phyloP scores from a whole-genome alignment of 2,797 vertebrate species.

The Coilia nasus region DNA sequence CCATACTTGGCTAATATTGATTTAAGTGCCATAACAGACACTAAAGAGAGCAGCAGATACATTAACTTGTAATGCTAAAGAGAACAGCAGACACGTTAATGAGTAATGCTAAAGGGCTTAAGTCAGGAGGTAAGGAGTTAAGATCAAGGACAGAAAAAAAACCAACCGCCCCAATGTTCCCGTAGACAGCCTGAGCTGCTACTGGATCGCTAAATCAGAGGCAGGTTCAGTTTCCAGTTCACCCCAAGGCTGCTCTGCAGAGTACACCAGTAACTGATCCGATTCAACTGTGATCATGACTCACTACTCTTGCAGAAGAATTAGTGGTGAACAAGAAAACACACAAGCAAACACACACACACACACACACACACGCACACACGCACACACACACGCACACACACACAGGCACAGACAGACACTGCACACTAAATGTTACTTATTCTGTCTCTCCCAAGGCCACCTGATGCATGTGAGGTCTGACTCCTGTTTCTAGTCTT shows the following conservation, averaged over 20 bases:
- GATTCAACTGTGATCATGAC: background rate
- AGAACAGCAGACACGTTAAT: background rate
- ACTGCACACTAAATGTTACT: too few species aligned
- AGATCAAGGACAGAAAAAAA: background rate
- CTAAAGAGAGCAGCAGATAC: background rate
- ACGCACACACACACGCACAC: too few species aligned
- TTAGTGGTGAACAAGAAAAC: background rate
- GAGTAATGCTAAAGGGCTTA: background rate
- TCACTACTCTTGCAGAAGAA: background rate
- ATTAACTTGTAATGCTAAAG: background rate
- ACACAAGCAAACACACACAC: background rate
- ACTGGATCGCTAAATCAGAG: background rate
- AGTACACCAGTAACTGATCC: background rate
- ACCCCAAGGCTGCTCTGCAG: background rate
- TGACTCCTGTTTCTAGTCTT: background rate
- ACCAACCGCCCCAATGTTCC: background rate
- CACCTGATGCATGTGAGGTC: too few species aligned
- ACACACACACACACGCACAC: too few species aligned
- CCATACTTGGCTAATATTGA: background rate
- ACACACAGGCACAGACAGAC: too few species aligned
- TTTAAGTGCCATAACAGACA: background rate
- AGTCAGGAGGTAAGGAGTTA: background rate
- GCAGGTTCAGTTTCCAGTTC: background rate
- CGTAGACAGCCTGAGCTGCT: background rate
- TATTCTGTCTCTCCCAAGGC: too few species aligned